These are phyloP conservation scores for Hypothenemus hampei DNA, from an alignment of 1,140 invertebrate species.

Conservation along the genomic window DNA sequence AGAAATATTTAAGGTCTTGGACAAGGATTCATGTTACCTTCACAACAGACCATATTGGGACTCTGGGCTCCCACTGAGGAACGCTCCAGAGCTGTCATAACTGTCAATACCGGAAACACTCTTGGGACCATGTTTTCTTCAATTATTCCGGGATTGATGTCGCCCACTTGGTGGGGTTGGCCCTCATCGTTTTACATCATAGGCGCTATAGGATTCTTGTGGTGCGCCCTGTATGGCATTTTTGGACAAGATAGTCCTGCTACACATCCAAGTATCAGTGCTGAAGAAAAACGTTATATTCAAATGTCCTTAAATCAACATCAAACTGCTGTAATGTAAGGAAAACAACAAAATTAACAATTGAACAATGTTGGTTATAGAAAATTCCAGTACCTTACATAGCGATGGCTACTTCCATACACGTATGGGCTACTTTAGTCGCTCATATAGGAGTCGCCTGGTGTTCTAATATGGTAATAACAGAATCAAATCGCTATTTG, in stretches of 20 bases:
- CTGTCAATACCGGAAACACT: slow-evolving; percentile 36
- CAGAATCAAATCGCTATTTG: slow-evolving; percentile 87
- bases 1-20: slow-evolving; percentile 13
- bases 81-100: slow-evolving; percentile 12
- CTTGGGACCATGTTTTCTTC: slow-evolving; percentile 68
- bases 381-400: slow-evolving; percentile 62
- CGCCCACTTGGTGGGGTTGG: slow-evolving; percentile 64
- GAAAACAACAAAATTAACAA: slow-evolving; percentile 55
- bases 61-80: slow-evolving; percentile 29
- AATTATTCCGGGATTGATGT: slow-evolving; percentile 61
- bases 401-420: slow-evolving; percentile 65
- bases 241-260: slow-evolving; percentile 62
- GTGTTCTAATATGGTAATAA: slow-evolving; percentile 88
- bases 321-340: slow-evolving; percentile 43
- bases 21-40: slow-evolving; percentile 25
- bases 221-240: slow-evolving; percentile 57
- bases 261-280: slow-evolving; percentile 52
- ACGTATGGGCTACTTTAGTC: slow-evolving; percentile 76
- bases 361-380: slow-evolving; percentile 60
- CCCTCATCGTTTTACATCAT: slow-evolving; percentile 73
- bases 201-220: slow-evolving; percentile 57
- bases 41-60: slow-evolving; percentile 20
- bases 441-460: slow-evolving; percentile 84
- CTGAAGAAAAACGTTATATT: slow-evolving; percentile 60
- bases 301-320: slow-evolving; percentile 47